Conservation (phyloP, 2,113 vertebrate genomes). For the Machaerirhynchus nigripectus region DNA sequence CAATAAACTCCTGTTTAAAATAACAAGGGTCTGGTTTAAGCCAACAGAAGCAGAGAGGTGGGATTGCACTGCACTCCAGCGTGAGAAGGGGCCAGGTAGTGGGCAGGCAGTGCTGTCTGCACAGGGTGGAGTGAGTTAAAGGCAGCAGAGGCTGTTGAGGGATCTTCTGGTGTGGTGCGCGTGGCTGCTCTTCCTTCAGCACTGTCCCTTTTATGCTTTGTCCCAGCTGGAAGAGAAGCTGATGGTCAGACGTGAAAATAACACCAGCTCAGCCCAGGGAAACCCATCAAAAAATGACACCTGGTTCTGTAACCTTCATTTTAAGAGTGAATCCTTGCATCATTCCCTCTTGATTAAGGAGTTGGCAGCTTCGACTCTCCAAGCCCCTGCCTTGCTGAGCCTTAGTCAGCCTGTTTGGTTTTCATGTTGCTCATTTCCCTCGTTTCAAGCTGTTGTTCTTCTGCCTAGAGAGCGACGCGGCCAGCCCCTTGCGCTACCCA, state of each 20-base stretch:
- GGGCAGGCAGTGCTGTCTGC: neutral
- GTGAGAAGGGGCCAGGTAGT: neutral
- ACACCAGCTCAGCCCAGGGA: constrained; percentile 25
- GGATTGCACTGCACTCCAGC: neutral
- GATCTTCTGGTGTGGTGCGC: neutral
- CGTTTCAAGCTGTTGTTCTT: neutral
- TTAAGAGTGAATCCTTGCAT: neutral
- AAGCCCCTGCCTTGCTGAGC: neutral
- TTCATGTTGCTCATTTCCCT: neutral
- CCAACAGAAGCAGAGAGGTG: constrained; percentile 15
- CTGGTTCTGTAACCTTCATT: neutral
- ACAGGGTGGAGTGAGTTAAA: neutral
- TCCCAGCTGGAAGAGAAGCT: neutral
- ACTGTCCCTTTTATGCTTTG: neutral
- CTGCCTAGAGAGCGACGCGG: neutral
- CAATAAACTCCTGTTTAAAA: constrained; percentile 81
- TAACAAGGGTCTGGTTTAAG: constrained; percentile 66
- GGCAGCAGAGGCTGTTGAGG: neutral
- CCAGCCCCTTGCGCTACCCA: neutral
- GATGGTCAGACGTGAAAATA: constrained; percentile 18
- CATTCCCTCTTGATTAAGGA: neutral
- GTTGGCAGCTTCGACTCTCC: neutral
- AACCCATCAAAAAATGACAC: neutral
- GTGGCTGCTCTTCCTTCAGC: neutral
- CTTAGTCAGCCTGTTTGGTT: neutral